phyloP scores from a whole-genome alignment of 2,888 invertebrate genomes.

The Scelioninae gen. 1 region DNA sequence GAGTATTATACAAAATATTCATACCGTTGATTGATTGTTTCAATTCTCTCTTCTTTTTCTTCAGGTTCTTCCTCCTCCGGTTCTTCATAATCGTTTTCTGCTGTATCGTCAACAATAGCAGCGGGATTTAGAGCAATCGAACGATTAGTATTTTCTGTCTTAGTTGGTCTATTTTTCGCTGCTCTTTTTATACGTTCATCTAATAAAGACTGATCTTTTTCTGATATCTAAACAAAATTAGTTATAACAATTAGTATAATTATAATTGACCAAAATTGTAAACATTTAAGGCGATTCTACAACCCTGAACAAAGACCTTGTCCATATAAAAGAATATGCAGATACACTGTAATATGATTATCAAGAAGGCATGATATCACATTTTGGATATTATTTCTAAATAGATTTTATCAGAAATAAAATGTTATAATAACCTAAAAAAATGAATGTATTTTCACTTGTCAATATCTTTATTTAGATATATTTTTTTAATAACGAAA shows the following conservation, averaged over 20 bases:
- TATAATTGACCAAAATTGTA: no score
- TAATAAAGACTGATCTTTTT: conserved; percentile 96
- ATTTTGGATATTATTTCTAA: no score
- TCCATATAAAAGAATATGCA: no score
- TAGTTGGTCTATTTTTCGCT: conserved; percentile 87
- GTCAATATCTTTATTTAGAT: no score
- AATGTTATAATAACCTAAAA: no score
- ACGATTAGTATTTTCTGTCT: conserved; percentile 85
- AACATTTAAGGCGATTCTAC: no score
- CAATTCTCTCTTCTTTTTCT: conserved; percentile 62
- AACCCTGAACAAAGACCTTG: no score
- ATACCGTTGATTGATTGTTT: conserved; percentile 72
- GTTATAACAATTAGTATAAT: conserved; percentile 1
- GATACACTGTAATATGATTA: no score
- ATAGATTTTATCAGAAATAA: no score
- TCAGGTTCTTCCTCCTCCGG: conserved; percentile 78
- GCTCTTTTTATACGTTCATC: conserved; percentile 98
- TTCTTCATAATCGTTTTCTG: conserved; percentile 82
- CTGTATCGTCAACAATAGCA: conserved; percentile 82
- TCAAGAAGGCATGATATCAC: no score
- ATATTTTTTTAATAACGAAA: no score
- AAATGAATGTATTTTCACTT: no score
- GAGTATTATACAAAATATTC: not conserved
- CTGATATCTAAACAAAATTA: conserved; percentile 88
- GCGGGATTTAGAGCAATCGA: conserved; percentile 82